phyloP scores from a whole-genome alignment of 2,888 invertebrate species.

The Polydrusus cervinus region DNA sequence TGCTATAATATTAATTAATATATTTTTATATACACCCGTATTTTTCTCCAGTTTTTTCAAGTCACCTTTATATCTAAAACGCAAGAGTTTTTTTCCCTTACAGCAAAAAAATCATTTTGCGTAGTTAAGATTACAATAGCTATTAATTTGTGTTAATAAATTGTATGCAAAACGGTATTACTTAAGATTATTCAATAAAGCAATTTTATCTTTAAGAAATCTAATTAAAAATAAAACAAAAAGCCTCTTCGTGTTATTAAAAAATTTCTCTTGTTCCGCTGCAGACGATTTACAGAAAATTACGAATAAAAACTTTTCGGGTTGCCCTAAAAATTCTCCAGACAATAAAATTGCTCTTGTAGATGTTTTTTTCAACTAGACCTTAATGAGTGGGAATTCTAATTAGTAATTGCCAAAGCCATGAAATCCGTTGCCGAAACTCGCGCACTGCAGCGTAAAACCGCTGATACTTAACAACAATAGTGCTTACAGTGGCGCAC shows the following conservation, averaged over 20 bases:
- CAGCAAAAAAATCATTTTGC: too few species aligned
- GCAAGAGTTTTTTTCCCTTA: too few species aligned
- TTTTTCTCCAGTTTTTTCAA: too few species aligned
- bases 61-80: too few species aligned
- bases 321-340: constrained; percentile 51
- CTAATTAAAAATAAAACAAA: not conserved
- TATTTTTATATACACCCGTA: too few species aligned
- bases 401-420: constrained; percentile 39
- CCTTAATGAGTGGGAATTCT: constrained; percentile 52
- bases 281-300: not conserved
- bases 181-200: too few species aligned
- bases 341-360: constrained; percentile 51
- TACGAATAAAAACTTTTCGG: constrained; percentile 5
- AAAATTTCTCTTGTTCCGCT: constrained; percentile 1
- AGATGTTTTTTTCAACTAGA: constrained; percentile 42
- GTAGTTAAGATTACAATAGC: too few species aligned
- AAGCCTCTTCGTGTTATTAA: not conserved
- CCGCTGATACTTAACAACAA: constrained; percentile 31
- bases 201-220: not conserved
- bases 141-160: too few species aligned
- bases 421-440: constrained; percentile 46
- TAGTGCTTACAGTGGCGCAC: constrained; percentile 48
- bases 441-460: constrained; percentile 36
- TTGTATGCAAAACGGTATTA: too few species aligned
- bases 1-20: too few species aligned